Evolutionary conservation across 1,140 invertebrate genomes (phyloP), one percentile per base, ranked within the genome.

Genomic region (Macrostomum lignano): DNA sequence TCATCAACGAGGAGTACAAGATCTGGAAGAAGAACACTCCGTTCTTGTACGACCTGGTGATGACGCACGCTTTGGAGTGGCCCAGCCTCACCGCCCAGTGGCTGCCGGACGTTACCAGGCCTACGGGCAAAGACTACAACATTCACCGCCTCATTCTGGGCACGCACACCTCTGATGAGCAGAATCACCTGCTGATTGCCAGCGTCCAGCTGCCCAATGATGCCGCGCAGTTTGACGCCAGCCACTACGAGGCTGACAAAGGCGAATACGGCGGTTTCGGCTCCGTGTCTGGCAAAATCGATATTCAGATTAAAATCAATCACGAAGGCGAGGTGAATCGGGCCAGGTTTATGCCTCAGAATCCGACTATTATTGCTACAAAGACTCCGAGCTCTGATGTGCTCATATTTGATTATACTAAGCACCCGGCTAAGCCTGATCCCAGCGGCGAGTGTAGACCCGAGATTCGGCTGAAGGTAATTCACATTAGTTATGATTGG

Each of bases 1-100:
- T 96, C 25, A 96, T 98, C 36, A 98, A 98, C 58, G 91, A 99
- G 61, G 91, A 99, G 51, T 99, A 99, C 54, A 98, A 98, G 42
- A 59, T 61, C 40, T 61, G 58, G 58, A 60, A 60, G 40, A 60
- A 61, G 38, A 61, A 61, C 36, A 58, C 54, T 17, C 57, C 58
- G 19, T 60, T 60, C 43, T 40, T 61, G 7, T 61, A 61, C 42
- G 58, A 61, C 37, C 39, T 60, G 14, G 52, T 60, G 5, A 58
- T 61, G 53, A 61, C 57, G 17, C 55, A 60, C 48, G 57, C 58
- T 17, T 37, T 59, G 6, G 57, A 61, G 39, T 61, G 57, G 55
- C 58, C 58, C 21, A 91, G 81, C 39, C 60, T 98, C 32, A 98
- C 91, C 10, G 88, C 86, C 3, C 91, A 98, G 58, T 99, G 91